Percentiles rank a stretch among this genome's conserved stretches.
Conservation (phyloP, 2,888 invertebrate genomes). For the Epistrophella euchroma region DNA sequence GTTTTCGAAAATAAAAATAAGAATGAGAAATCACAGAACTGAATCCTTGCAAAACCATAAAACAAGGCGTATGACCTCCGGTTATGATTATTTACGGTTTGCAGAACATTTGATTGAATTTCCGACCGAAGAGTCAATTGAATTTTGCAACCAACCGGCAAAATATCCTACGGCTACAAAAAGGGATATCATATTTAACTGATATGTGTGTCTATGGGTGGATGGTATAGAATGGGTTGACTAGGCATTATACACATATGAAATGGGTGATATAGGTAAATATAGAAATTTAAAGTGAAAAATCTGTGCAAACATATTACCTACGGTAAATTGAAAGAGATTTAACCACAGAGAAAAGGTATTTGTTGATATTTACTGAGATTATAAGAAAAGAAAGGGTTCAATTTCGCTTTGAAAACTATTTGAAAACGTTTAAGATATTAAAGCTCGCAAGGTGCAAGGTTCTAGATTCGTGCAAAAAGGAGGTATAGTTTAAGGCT, state of each 20-base stretch:
- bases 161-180: constrained; percentile 54
- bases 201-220: not conserved
- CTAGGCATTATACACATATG: not conserved
- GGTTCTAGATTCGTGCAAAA: not conserved
- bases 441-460: not conserved
- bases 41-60: constrained; percentile 14
- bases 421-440: not conserved
- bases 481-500: too few relatives aligned
- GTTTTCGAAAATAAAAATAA: not conserved
- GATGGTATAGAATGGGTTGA: not conserved
- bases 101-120: constrained; percentile 73
- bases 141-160: constrained; percentile 65
- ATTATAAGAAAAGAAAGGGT: not conserved
- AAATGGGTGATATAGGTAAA: constrained; percentile 14
- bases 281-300: constrained; percentile 38
- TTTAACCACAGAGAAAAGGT: constrained; percentile 13
- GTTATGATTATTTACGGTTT: constrained; percentile 71
- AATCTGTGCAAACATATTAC: constrained; percentile 27
- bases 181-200: constrained; percentile 46
- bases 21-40: constrained; percentile 10
- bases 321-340: constrained; percentile 3
- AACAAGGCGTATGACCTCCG: constrained; percentile 48
- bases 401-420: not conserved
- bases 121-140: constrained; percentile 74
- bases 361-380: constrained; percentile 15